phyloP scores from a whole-genome alignment of 2,888 invertebrate genomes.

The Bugulina stolonifera region DNA sequence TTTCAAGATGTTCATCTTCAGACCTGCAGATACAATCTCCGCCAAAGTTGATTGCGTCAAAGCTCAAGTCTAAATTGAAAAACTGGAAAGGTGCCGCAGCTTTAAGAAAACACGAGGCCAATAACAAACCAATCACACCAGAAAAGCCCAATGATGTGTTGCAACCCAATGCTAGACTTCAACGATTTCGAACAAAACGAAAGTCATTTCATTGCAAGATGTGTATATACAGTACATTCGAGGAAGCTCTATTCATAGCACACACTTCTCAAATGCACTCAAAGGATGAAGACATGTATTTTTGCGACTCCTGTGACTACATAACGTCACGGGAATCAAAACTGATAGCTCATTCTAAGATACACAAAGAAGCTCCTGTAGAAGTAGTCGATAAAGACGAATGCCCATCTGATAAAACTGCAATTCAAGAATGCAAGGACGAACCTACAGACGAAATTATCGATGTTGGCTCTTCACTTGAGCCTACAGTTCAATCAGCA shows the following conservation, averaged over 20 bases:
- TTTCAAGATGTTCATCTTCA: background rate
- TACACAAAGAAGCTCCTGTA: background rate
- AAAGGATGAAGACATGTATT: slow-evolving; percentile 10
- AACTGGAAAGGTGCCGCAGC: background rate
- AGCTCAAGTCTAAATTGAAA: background rate
- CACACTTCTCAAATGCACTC: background rate
- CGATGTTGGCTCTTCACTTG: background rate
- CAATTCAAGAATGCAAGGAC: background rate
- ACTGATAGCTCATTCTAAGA: background rate
- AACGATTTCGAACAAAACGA: background rate
- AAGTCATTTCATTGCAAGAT: background rate
- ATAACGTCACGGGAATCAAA: slow-evolving; percentile 1
- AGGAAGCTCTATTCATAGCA: background rate
- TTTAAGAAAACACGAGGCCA: background rate
- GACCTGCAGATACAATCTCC: background rate
- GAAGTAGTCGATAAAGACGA: background rate
- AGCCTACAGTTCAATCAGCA: background rate
- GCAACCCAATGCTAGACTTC: background rate
- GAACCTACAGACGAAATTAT: background rate
- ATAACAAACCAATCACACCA: no score
- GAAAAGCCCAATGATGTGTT: background rate
- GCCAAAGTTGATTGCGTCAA: background rate
- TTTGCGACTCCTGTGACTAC: slow-evolving; percentile 10
- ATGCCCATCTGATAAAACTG: background rate
- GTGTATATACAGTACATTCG: background rate